phyloP scores from a whole-genome alignment of 2,888 invertebrate species.

The Oscheius sp. region DNA sequence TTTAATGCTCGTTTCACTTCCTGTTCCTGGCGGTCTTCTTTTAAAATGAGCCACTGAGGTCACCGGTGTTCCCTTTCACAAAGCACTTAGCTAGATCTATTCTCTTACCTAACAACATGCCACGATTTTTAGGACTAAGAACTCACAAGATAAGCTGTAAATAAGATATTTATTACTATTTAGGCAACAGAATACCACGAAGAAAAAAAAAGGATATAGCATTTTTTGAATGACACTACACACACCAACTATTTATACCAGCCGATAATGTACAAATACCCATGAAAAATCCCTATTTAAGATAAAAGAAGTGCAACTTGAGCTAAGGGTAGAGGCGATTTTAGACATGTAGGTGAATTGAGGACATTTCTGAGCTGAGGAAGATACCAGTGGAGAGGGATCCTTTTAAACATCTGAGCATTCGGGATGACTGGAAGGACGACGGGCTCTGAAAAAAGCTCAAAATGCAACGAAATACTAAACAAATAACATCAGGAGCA shows the following conservation, averaged over 20 bases:
- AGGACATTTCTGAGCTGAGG: slow-evolving; percentile 7
- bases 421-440: slow-evolving; percentile 32
- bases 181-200: too few species aligned
- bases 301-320: not conserved
- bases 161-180: too few species aligned
- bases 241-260: slow-evolving; percentile 2
- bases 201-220: not conserved
- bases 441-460: slow-evolving; percentile 31
- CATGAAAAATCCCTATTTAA: not conserved
- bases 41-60: too few species aligned
- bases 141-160: too few species aligned
- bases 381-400: not conserved
- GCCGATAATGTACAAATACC: slow-evolving; percentile 4
- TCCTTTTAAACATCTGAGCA: slow-evolving; percentile 32
- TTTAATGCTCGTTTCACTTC: too few species aligned
- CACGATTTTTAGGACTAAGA: too few species aligned
- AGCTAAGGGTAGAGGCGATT: not conserved
- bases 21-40: too few species aligned
- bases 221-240: not conserved
- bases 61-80: too few species aligned
- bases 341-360: not conserved
- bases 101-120: too few species aligned
- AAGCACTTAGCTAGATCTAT: too few species aligned
- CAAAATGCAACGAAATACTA: slow-evolving; percentile 26
- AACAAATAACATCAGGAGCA: slow-evolving; percentile 15